These are phyloP conservation scores for Pterobdella sp. DNA, from an alignment of 2,888 invertebrate genomes.

Conservation along the genomic window DNA sequence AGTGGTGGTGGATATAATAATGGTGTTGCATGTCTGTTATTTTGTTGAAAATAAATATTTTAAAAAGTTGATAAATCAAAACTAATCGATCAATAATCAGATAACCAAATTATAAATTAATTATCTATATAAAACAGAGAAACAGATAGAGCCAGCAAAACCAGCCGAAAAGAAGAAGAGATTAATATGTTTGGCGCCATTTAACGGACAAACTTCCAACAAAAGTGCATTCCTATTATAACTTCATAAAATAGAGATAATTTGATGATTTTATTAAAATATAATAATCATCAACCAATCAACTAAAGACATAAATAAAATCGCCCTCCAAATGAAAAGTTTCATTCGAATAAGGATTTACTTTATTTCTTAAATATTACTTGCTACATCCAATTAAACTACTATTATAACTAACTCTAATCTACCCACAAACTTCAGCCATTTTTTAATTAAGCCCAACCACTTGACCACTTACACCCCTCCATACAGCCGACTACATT, in stretches of 20 bases:
- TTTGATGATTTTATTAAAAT: not conserved
- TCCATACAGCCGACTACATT: constrained; percentile 20
- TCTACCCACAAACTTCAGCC: not conserved
- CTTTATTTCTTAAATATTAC: too few species aligned
- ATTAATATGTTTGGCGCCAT: constrained; percentile 18
- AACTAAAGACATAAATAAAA: not conserved
- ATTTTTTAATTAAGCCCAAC: not conserved
- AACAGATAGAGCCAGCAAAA: constrained; percentile 21
- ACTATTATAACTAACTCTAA: not conserved
- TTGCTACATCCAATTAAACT: not conserved
- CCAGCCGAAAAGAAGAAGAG: constrained; percentile 6
- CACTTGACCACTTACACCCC: not conserved
- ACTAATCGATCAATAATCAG: too few species aligned
- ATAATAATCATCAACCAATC: not conserved
- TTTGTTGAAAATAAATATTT: not conserved
- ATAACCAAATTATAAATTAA: not conserved
- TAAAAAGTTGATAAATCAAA: not conserved
- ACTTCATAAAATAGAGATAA: not conserved
- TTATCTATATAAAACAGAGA: not conserved
- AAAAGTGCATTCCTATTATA: constrained; percentile 21
- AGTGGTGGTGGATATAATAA: not conserved
- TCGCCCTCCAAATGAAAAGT: not conserved
- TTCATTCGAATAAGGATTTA: too few species aligned
- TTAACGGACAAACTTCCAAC: constrained; percentile 20
- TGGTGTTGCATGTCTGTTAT: not conserved